phyloP scores from a whole-genome alignment of 2,797 vertebrate species.

The Enteromius unitaeniatus region DNA sequence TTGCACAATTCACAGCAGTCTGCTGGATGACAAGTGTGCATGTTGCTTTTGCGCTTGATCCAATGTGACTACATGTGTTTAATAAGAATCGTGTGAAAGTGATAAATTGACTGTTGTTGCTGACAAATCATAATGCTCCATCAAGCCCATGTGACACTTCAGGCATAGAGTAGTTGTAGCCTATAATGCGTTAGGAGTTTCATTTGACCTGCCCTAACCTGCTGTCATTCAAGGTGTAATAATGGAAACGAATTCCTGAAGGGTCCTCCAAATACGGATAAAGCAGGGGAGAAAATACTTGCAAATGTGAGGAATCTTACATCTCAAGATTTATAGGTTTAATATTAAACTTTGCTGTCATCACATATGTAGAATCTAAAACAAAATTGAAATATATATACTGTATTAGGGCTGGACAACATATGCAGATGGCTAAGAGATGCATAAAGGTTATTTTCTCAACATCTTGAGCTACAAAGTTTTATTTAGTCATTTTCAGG shows the following conservation, averaged over 20 bases:
- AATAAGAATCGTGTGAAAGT: slow-evolving; percentile 10
- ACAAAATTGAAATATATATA: too few species aligned
- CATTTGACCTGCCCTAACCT: not conserved
- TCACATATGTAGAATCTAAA: not conserved
- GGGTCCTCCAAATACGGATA: not conserved
- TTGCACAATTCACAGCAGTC: slow-evolving; percentile 10
- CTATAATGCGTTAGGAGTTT: not conserved
- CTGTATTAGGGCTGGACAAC: not conserved
- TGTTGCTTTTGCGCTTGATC: not conserved
- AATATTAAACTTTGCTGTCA: not conserved
- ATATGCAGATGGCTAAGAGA: too few species aligned
- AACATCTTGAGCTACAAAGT: not conserved
- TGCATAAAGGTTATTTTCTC: not conserved
- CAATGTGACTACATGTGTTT: slow-evolving; percentile 11
- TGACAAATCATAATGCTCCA: not conserved
- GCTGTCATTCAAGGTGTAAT: not conserved
- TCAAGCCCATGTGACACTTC: not conserved
- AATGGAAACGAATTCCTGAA: not conserved
- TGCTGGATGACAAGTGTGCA: not conserved
- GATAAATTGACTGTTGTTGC: not conserved
- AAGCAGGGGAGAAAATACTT: not conserved
- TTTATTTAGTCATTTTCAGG: not conserved
- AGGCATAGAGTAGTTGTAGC: not conserved
- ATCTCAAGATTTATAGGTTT: not conserved
- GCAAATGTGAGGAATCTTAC: not conserved